Percentiles rank a stretch among this genome's conserved stretches.
Conservation (phyloP, 2,797 vertebrate species). For the Psittacula derbiana region DNA sequence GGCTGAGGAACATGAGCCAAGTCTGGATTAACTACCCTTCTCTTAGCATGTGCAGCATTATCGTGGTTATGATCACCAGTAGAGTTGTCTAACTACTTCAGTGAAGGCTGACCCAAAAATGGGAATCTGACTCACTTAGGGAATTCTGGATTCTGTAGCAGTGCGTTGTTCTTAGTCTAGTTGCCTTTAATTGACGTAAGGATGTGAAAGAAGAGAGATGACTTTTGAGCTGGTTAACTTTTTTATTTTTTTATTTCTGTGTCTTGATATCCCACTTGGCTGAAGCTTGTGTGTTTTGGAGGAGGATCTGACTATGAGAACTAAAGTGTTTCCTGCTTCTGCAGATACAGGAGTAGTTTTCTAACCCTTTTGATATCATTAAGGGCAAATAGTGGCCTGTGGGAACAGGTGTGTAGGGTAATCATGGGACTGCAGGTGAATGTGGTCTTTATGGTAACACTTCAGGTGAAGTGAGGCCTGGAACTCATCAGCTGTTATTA, state of each 20-base stretch:
- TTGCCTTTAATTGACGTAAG: not conserved
- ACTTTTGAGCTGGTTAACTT: not conserved
- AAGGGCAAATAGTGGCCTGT: not conserved
- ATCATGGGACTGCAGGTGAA: not conserved
- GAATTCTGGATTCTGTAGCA: not conserved
- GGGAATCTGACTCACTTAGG: not conserved
- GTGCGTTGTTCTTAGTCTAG: not conserved
- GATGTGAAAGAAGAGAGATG: not conserved
- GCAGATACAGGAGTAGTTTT: not conserved
- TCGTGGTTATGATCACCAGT: fast-evolving
- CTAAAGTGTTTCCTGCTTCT: not conserved
- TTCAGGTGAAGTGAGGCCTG: not conserved
- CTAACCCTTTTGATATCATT: not conserved
- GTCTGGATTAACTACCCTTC: not conserved
- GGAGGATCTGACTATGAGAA: not conserved
- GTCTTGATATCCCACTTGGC: not conserved
- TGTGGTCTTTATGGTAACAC: not conserved
- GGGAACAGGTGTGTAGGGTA: not conserved
- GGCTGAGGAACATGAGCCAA: not conserved
- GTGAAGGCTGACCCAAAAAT: not conserved
- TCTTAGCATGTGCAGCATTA: fast-evolving
- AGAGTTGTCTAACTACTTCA: not conserved
- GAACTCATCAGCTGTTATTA: not conserved
- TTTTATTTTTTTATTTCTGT: not conserved
- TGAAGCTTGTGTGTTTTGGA: not conserved